These are phyloP conservation scores for Chydorus sphaericus DNA, from an alignment of 2,888 invertebrate genomes.

Conservation along the genomic window DNA sequence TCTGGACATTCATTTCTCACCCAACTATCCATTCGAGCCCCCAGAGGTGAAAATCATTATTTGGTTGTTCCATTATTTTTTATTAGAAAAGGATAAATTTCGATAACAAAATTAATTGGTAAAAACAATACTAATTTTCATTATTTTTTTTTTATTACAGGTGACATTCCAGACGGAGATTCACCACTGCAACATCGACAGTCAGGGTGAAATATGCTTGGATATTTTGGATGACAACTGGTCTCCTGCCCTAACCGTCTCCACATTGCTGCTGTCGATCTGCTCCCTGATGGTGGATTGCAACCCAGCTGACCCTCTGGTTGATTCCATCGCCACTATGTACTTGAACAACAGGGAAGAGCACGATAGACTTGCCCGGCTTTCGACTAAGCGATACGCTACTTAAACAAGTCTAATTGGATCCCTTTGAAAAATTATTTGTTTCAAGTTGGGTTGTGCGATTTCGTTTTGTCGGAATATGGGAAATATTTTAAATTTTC, in stretches of 20 bases:
- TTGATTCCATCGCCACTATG: constrained; percentile 95
- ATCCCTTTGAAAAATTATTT: no score
- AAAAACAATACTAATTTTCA: background rate
- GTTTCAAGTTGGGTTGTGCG: no score
- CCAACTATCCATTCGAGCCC: constrained; percentile 95
- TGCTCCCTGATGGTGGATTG: constrained; percentile 96
- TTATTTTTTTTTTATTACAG: constrained; percentile 37
- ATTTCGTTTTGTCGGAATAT: no score
- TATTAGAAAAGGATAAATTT: background rate
- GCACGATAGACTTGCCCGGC: constrained; percentile 92
- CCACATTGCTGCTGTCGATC: constrained; percentile 92
- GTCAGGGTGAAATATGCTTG: constrained; percentile 94
- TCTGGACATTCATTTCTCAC: constrained; percentile 90
- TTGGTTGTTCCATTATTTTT: background rate
- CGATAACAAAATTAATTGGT: no score
- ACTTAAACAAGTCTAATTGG: no score
- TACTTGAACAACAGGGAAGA: constrained; percentile 94
- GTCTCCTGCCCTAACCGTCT: constrained; percentile 97
- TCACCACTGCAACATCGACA: constrained; percentile 99
- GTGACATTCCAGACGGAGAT: constrained; percentile 88
- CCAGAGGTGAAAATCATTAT: constrained; percentile 57
- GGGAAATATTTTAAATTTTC: no score
- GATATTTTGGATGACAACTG: constrained; percentile 97
- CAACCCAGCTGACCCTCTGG: constrained; percentile 96
- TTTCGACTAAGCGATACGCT: constrained; percentile 96